A percentile compares a stretch with the other conserved stretches of the same genome.
Evolutionary conservation across 1,140 invertebrate genomes (phyloP).

Genomic region (Calliopsis andreniformis): DNA sequence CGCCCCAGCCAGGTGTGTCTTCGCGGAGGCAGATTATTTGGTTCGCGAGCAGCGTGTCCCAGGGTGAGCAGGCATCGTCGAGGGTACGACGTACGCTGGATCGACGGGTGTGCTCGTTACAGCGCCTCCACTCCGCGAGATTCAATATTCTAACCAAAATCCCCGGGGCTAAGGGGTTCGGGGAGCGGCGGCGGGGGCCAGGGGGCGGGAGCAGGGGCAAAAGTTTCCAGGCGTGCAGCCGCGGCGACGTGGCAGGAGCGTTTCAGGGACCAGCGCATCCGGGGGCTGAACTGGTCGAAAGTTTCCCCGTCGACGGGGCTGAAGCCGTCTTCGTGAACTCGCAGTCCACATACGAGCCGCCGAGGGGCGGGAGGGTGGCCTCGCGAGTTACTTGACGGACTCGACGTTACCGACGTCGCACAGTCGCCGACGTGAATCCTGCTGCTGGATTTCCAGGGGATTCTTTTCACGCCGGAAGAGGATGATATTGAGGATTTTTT

Average conservation of each 20-base stretch:
- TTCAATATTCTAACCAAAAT: constrained; percentile 82
- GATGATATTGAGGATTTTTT: constrained; percentile 7
- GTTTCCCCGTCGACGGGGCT: constrained; percentile 65
- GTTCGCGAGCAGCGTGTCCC: constrained; percentile 51
- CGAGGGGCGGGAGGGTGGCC: neutral
- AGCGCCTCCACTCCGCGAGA: constrained; percentile 76
- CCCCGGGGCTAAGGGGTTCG: constrained; percentile 74
- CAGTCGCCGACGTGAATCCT: constrained; percentile 50
- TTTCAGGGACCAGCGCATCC: constrained; percentile 44
- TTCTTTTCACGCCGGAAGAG: neutral
- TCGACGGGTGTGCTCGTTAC: constrained; percentile 76
- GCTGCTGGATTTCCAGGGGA: neutral
- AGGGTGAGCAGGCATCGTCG: constrained; percentile 28
- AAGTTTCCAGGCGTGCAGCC: too few relatives aligned
- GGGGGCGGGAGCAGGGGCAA: constrained; percentile 7
- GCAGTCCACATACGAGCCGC: constrained; percentile 71
- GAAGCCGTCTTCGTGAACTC: constrained; percentile 67
- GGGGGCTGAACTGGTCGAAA: constrained; percentile 69
- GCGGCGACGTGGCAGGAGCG: constrained; percentile 1
- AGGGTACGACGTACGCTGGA: constrained; percentile 58
- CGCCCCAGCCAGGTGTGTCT: too few relatives aligned
- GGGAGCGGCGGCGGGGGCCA: constrained; percentile 16
- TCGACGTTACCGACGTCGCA: constrained; percentile 68
- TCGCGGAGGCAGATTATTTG: constrained; percentile 55
- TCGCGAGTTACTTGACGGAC: constrained; percentile 76